These are phyloP conservation scores for Hirtodrosophila histrioides DNA, from an alignment of 2,888 invertebrate genomes.

Conservation along the genomic window DNA sequence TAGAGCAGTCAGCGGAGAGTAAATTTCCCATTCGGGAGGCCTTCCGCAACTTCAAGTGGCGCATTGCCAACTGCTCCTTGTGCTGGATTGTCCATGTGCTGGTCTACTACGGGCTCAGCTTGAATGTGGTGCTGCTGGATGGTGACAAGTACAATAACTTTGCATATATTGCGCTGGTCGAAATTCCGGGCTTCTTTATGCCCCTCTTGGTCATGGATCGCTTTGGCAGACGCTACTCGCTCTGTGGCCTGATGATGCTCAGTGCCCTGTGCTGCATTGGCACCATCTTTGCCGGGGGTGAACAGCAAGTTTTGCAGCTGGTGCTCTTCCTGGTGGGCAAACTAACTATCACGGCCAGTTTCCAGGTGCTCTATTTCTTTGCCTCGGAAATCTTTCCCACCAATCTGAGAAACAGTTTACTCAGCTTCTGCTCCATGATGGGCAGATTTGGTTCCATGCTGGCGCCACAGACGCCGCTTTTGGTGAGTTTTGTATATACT, in stretches of 20 bases:
- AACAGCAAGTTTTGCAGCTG: constrained; percentile 68
- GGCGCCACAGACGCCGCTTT: constrained; percentile 89
- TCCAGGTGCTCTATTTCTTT: constrained; percentile 88
- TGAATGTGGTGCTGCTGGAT: constrained; percentile 90
- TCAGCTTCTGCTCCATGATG: constrained; percentile 89
- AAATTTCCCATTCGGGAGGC: constrained; percentile 81
- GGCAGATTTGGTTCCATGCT: constrained; percentile 89
- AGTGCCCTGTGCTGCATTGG: constrained; percentile 85
- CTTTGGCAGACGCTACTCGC: constrained; percentile 87
- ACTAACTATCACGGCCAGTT: constrained; percentile 88
- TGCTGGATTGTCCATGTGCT: constrained; percentile 92
- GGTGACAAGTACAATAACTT: constrained; percentile 92
- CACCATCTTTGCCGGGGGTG: constrained; percentile 73
- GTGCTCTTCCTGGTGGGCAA: constrained; percentile 87
- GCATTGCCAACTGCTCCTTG: constrained; percentile 87
- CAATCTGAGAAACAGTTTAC: constrained; percentile 87
- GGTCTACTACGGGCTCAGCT: constrained; percentile 91
- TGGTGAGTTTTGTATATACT: constrained; percentile 75
- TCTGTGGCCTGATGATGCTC: constrained; percentile 87
- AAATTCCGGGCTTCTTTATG: constrained; percentile 89
- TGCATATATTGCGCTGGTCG: constrained; percentile 86
- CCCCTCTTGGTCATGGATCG: constrained; percentile 88
- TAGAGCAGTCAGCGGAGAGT: constrained; percentile 70
- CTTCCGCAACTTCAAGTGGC: constrained; percentile 79
- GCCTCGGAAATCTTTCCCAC: constrained; percentile 91